Percentiles rank a stretch among this genome's conserved stretches.
Conservation (phyloP, 2,888 invertebrate species). For the Hydrotaea cyrtoneurina region DNA sequence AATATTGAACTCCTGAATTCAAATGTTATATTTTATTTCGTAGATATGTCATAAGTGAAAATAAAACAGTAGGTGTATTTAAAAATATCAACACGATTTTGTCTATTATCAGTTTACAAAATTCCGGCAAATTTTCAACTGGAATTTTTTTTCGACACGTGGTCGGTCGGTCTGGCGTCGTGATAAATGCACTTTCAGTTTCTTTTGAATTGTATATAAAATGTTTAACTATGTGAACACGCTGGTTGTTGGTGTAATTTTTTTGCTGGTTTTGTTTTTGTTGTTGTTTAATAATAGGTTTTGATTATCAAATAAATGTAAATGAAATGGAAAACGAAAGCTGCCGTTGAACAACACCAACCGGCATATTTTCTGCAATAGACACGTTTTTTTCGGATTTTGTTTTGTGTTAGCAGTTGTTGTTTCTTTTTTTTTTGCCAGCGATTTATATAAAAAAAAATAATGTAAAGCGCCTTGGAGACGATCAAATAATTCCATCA, state of each 20-base stretch:
- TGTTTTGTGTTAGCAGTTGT: background rate
- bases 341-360: slow-evolving; percentile 24
- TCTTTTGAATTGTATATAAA: background rate
- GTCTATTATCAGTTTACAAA: background rate
- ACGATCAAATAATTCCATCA: no score
- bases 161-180: background rate
- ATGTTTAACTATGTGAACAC: background rate
- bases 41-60: no score
- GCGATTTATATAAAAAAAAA: background rate
- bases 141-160: slow-evolving; percentile 14
- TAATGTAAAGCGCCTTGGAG: no score
- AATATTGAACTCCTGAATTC: no score
- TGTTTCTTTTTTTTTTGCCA: background rate
- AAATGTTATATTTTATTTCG: no score
- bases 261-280: background rate
- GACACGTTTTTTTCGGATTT: slow-evolving; percentile 27
- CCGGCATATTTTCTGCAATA: slow-evolving; percentile 48
- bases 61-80: no score
- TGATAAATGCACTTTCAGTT: slow-evolving; percentile 26
- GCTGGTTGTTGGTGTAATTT: background rate
- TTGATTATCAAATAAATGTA: slow-evolving; percentile 46
- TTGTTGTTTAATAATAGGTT: slow-evolving; percentile 32
- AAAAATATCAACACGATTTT: no score
- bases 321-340: slow-evolving; percentile 41
- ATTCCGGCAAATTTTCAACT: background rate